Conservation (phyloP, 2,888 invertebrate genomes). For the Lycocerus yunnanus region DNA sequence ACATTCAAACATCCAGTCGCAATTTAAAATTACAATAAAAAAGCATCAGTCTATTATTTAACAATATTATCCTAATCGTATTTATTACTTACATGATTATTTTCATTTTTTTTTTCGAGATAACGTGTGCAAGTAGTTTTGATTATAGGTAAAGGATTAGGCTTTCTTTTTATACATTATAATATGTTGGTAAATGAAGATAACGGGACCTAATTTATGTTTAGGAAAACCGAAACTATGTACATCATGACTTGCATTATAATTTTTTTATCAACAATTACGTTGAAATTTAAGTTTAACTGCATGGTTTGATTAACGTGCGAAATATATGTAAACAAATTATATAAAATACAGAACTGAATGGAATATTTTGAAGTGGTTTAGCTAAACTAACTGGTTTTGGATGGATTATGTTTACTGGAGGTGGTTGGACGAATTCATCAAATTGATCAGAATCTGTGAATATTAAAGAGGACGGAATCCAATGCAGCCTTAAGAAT, state of each 20-base stretch:
- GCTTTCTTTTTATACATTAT: not conserved
- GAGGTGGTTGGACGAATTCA: constrained; percentile 69
- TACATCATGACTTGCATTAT: not conserved
- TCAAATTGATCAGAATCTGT: constrained; percentile 67
- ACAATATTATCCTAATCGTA: constrained; percentile 17
- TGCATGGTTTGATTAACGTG: constrained; percentile 7
- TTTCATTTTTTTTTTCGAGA: constrained; percentile 1
- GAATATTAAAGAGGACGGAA: constrained; percentile 68
- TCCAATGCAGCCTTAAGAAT: constrained; percentile 60
- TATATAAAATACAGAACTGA: constrained; percentile 33
- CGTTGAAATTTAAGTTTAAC: constrained; percentile 13
- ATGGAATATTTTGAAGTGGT: constrained; percentile 37
- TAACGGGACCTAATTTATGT: not conserved
- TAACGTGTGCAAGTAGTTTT: constrained; percentile 13
- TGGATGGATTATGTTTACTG: constrained; percentile 72
- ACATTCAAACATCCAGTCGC: constrained; percentile 41
- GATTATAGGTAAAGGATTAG: constrained; percentile 10
- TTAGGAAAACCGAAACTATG: not conserved
- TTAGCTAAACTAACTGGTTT: constrained; percentile 58
- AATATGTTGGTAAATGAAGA: not conserved
- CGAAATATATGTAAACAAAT: constrained; percentile 26
- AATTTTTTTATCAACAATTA: not conserved
- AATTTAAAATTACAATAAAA: constrained; percentile 46
- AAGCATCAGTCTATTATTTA: constrained; percentile 51
- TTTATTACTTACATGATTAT: constrained; percentile 18